These are phyloP conservation scores for Rhamnusium bicolor DNA, from an alignment of 2,888 invertebrate genomes.

Conservation along the genomic window DNA sequence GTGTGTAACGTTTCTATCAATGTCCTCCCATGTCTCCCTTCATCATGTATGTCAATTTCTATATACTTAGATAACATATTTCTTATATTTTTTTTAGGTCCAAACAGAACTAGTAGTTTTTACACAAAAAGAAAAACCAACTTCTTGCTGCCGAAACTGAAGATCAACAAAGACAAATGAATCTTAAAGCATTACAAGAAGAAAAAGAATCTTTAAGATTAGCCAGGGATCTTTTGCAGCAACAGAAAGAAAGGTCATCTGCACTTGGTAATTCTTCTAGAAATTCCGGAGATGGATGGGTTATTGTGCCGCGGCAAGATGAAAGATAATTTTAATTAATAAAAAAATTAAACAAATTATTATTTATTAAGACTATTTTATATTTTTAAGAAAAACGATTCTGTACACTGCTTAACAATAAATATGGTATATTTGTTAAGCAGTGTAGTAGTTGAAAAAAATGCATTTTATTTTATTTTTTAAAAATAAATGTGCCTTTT, in stretches of 20 bases:
- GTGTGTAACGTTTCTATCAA: too few relatives aligned
- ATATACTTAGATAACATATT: too few relatives aligned
- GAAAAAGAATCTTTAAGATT: constrained; percentile 78
- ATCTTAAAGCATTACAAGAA: constrained; percentile 68
- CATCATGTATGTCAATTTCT: too few relatives aligned
- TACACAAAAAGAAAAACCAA: constrained; percentile 84
- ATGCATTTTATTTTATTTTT: constrained; percentile 29
- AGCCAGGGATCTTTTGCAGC: constrained; percentile 78
- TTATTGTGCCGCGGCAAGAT: constrained; percentile 60
- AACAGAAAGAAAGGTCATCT: constrained; percentile 74
- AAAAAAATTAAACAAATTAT: neutral
- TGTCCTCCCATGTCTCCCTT: too few relatives aligned
- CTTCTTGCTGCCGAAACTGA: constrained; percentile 79
- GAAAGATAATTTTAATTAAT: constrained; percentile 21
- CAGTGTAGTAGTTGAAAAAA: neutral
- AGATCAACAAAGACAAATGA: constrained; percentile 62
- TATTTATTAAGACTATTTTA: constrained; percentile 10
- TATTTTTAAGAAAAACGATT: neutral
- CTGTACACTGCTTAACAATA: neutral
- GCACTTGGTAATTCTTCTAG: constrained; percentile 46
- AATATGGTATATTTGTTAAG: neutral
- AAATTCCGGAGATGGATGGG: constrained; percentile 59
- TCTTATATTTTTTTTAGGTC: constrained; percentile 69
- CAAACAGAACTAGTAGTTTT: constrained; percentile 90
- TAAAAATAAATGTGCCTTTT: constrained; percentile 36